A percentile compares a stretch with the other conserved stretches of the same genome.
These are phyloP conservation scores for Chironomus tentans DNA, from an alignment of 2,888 invertebrate genomes.

Conservation along the genomic window DNA sequence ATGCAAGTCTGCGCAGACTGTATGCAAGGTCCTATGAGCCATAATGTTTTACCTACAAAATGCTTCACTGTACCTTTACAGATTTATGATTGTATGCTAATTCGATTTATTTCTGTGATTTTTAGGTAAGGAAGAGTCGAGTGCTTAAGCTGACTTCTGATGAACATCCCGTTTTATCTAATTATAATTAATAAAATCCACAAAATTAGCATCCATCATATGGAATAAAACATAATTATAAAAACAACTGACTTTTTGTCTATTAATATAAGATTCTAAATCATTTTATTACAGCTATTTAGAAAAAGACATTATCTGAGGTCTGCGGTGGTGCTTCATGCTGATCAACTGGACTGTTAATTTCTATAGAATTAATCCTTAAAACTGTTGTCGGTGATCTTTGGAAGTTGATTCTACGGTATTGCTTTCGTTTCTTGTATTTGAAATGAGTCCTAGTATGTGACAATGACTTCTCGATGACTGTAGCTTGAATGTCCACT, in stretches of 20 bases:
- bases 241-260: not conserved
- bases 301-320: not conserved
- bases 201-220: not conserved
- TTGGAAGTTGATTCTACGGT: conserved; percentile 60
- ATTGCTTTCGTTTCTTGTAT: conserved; percentile 69
- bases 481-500: conserved; percentile 66
- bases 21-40: no score
- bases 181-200: not conserved
- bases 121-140: not conserved
- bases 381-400: conserved; percentile 62
- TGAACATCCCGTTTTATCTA: not conserved
- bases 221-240: not conserved
- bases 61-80: not conserved
- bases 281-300: no score
- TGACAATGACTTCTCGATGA: conserved; percentile 74
- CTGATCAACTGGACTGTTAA: conserved; percentile 35
- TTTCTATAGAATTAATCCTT: conserved; percentile 63
- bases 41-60: no score
- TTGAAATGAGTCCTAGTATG: conserved; percentile 70
- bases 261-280: not conserved
- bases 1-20: no score
- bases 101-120: not conserved
- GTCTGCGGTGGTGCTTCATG: not conserved
- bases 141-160: not conserved
- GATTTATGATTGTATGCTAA: not conserved